Conservation (phyloP, 2,797 vertebrate species). For the Tragopan temminckii region DNA sequence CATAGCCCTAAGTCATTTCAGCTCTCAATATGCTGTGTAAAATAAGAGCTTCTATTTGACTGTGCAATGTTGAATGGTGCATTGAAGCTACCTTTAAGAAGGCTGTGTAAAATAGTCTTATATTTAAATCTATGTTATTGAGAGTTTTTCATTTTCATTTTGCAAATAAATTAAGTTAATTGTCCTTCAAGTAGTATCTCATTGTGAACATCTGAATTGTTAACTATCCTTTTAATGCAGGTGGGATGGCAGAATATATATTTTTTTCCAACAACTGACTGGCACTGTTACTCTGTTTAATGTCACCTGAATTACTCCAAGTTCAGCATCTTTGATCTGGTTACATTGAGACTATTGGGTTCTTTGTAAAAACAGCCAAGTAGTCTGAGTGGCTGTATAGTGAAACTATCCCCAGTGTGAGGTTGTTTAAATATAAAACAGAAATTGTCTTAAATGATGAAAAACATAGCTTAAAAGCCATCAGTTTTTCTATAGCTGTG, state of each 20-base stretch:
- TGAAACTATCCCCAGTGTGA: background rate
- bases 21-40: background rate
- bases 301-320: background rate
- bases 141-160: background rate
- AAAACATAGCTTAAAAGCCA: background rate
- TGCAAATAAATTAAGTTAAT: background rate
- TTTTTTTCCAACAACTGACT: background rate
- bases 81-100: background rate
- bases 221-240: background rate
- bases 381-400: background rate
- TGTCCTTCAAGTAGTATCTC: background rate
- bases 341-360: background rate
- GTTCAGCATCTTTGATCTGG: background rate
- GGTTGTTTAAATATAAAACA: background rate
- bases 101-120: background rate
- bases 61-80: background rate
- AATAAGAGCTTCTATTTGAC: background rate
- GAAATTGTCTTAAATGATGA: background rate
- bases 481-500: background rate
- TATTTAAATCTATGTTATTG: background rate
- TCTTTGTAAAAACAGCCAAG: background rate
- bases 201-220: background rate
- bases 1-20: background rate
- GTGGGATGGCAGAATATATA: background rate
- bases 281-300: background rate